A percentile compares a stretch with the other conserved stretches of the same genome.
These are phyloP conservation scores for Rhinopithecus roxellana DNA, from an alignment of 2,113 vertebrate genomes.

Conservation along the genomic window DNA sequence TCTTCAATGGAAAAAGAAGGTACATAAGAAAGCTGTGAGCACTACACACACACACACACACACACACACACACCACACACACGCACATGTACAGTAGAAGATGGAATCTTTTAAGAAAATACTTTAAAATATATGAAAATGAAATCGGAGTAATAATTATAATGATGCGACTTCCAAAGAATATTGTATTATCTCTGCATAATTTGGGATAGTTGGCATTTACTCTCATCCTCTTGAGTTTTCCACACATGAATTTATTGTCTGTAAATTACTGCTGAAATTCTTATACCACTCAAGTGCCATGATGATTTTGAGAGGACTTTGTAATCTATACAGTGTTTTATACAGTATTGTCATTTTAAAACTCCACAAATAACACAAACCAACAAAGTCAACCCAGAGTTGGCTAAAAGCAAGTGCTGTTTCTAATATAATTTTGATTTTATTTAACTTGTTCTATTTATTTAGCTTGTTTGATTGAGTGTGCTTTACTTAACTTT, in stretches of 20 bases:
- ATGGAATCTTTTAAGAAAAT: background rate
- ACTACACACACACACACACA: background rate
- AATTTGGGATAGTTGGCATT: background rate
- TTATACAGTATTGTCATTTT: background rate
- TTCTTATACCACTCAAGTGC: fast-evolving
- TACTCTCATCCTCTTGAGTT: background rate
- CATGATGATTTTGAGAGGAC: background rate
- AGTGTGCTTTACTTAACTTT: background rate
- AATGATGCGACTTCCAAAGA: background rate
- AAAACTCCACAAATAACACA: background rate
- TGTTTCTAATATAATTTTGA: background rate
- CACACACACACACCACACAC: no score
- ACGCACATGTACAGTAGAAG: fast-evolving
- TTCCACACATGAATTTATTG: background rate
- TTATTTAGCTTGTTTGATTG: no score
- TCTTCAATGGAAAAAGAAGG: background rate
- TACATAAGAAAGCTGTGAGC: background rate
- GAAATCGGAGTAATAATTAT: background rate
- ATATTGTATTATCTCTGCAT: background rate
- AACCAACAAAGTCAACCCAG: no score
- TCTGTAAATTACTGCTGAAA: background rate
- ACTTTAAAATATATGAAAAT: background rate
- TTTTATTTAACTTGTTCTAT: background rate
- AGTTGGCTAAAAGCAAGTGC: no score
- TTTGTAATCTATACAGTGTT: background rate